Conservation (phyloP, 2,797 vertebrate species). For the Phaenicophaeus curvirostris region DNA sequence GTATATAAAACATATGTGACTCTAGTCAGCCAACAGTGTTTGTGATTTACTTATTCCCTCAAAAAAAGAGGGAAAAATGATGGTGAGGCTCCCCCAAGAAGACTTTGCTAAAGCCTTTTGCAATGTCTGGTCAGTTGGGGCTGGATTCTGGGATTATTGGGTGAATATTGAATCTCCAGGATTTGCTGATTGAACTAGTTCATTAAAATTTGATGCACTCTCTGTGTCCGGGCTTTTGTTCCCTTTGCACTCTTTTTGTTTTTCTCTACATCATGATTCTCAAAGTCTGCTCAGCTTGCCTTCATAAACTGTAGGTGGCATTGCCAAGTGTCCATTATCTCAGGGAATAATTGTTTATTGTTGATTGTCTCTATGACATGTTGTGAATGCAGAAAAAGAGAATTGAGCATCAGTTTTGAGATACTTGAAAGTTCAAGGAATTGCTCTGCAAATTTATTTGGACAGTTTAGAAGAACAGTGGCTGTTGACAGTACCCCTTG, state of each 20-base stretch:
- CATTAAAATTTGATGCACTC: conserved; percentile 13
- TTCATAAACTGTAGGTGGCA: neutral
- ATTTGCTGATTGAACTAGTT: neutral
- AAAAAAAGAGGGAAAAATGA: neutral
- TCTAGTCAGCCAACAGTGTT: neutral
- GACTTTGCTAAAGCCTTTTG: neutral
- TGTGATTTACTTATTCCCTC: neutral
- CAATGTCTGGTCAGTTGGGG: neutral
- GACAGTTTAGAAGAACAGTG: neutral
- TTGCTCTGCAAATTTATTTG: neutral
- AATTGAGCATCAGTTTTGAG: neutral
- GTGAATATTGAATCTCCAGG: neutral
- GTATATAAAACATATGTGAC: neutral
- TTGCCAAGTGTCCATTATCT: conserved; percentile 23
- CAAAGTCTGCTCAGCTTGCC: neutral
- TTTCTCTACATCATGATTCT: neutral
- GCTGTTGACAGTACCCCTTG: neutral
- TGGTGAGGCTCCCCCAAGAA: neutral
- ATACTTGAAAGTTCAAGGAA: conserved; percentile 22
- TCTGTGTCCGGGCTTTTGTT: neutral
- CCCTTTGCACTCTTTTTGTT: conserved; percentile 6
- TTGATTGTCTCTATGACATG: neutral
- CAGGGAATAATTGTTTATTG: neutral
- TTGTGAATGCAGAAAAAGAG: neutral
- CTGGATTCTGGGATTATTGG: neutral